Base-by-base conservation (phyloP, 2,888 invertebrate genomes). In the Hirtodrosophila alboralis region DNA sequence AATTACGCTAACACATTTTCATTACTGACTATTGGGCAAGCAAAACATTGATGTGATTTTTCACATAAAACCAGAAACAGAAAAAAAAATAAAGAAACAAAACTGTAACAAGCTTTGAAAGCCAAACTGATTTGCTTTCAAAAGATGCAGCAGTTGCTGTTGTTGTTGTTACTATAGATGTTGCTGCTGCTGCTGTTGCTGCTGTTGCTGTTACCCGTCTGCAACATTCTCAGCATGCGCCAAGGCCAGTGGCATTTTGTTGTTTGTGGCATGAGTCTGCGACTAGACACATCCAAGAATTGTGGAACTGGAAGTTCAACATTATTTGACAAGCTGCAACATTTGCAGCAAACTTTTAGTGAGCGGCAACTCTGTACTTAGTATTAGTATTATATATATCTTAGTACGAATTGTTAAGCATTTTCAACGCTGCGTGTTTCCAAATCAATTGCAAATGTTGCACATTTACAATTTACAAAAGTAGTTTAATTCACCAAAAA, bases 1-100 rank as follows among this genome's bases (percentile, higher is more conserved):
- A 87, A 83, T 83, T 87, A 84, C 71, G 54, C 64, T 77, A 70
- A 80, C 87, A 83, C 87, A 84, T 86, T 86, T 75, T 73, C 81
- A 76, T 61, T 79, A 56, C 65, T 69, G 75, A 27, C 59, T 56
- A 78, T 78, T 78, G 77, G 41, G 77, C 64, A 78, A 78, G 41
- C 34, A n/a, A 78, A 78, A 41, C 34, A n/a, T 14, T 49, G 63
- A 81, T 80, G 85, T 64, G 87, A 80, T 81, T 84, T 81, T 84
- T 86, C 85, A 74, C 79, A 79, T 84, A 51, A 66, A 45, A 48
- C 40, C 28, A 14, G 26, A 13, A 26, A 27, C 14, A n/a, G n/a
- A n/a, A n/a, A n/a, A n/a, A n/a, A n/a, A n/a, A n/a, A n/a, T n/a
- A n/a, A n/a, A 40, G 30, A 49, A 74, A 48, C 53, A 75, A 75